These are phyloP conservation scores for Drosophila punjabiensis DNA, from an alignment of 1,140 invertebrate genomes.

Conservation along the genomic window DNA sequence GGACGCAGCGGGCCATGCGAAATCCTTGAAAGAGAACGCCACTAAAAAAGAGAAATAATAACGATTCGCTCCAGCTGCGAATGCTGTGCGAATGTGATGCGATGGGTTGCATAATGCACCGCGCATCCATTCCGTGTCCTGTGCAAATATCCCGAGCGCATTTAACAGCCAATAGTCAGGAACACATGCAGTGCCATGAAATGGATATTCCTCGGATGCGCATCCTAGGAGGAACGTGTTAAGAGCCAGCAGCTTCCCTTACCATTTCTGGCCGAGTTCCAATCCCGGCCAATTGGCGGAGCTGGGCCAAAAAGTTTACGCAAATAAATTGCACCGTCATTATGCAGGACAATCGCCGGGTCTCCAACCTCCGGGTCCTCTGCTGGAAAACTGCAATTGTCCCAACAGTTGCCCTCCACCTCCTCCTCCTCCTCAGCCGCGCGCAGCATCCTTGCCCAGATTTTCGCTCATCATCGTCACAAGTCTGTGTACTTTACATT, in stretches of 20 bases:
- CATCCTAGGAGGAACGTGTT: slow-evolving; percentile 12
- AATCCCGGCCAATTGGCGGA: slow-evolving; percentile 22
- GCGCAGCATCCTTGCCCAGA: slow-evolving; percentile 40
- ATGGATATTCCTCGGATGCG: slow-evolving; percentile 9
- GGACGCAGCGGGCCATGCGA: slow-evolving; percentile 29
- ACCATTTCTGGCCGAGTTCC: slow-evolving; percentile 39
- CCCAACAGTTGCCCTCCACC: slow-evolving; percentile 32
- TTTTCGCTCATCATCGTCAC: slow-evolving; percentile 56
- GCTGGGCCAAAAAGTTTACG: slow-evolving; percentile 65
- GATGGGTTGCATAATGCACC: slow-evolving; percentile 15
- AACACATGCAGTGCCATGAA: slow-evolving; percentile 6
- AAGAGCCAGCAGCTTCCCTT: slow-evolving; percentile 3
- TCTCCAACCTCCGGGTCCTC: neutral
- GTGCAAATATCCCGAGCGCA: slow-evolving; percentile 27
- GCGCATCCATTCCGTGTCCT: slow-evolving; percentile 13
- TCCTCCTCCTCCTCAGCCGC: neutral
- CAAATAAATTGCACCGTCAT: slow-evolving; percentile 76
- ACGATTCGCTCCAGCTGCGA: slow-evolving; percentile 27
- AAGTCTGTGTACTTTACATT: slow-evolving; percentile 67
- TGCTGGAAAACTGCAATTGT: slow-evolving; percentile 53
- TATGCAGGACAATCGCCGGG: slow-evolving; percentile 52
- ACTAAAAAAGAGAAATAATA: slow-evolving; percentile 40
- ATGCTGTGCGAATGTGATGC: slow-evolving; percentile 11
- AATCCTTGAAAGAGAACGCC: slow-evolving; percentile 31
- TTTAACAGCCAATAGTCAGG: slow-evolving; percentile 59